These are phyloP conservation scores for Anguilla marmorata DNA, from an alignment of 2,797 vertebrate genomes.

Conservation along the genomic window DNA sequence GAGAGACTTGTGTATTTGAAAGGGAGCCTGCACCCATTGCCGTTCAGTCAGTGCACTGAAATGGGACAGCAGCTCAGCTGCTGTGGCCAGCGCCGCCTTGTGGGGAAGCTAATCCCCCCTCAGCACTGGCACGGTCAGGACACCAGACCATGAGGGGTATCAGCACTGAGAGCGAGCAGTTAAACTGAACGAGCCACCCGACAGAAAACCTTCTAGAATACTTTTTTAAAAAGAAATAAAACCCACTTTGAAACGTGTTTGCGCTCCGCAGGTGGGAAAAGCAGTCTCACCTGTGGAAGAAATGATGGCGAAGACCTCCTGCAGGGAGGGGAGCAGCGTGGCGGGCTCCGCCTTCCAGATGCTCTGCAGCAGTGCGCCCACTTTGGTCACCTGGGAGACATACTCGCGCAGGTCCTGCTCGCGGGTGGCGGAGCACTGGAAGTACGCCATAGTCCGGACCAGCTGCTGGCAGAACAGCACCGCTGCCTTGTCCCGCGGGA, in stretches of 20 bases:
- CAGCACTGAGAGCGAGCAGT: background rate
- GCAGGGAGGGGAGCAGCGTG: constrained; percentile 88
- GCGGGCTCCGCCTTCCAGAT: constrained; percentile 93
- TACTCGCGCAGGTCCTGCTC: constrained; percentile 90
- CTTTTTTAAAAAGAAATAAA: background rate
- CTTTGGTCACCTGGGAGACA: constrained; percentile 90
- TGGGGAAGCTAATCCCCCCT: background rate
- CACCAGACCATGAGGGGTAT: background rate
- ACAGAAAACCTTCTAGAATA: background rate
- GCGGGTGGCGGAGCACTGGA: constrained; percentile 82
- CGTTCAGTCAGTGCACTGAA: background rate
- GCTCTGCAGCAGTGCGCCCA: constrained; percentile 87
- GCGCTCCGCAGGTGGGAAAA: background rate
- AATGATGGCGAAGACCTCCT: constrained; percentile 95
- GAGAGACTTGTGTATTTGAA: background rate
- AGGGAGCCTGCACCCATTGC: background rate
- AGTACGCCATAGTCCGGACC: constrained; percentile 92
- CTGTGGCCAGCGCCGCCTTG: background rate
- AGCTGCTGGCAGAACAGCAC: constrained; percentile 94
- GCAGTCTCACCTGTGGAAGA: constrained; percentile 85
- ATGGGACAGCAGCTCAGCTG: background rate
- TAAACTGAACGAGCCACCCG: too few species aligned
- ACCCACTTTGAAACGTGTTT: background rate
- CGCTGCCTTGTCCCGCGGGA: constrained; percentile 85
- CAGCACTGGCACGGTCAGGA: background rate